Evolutionary conservation across 1,140 invertebrate species (phyloP).

Genomic region (Lucilia sericata): DNA sequence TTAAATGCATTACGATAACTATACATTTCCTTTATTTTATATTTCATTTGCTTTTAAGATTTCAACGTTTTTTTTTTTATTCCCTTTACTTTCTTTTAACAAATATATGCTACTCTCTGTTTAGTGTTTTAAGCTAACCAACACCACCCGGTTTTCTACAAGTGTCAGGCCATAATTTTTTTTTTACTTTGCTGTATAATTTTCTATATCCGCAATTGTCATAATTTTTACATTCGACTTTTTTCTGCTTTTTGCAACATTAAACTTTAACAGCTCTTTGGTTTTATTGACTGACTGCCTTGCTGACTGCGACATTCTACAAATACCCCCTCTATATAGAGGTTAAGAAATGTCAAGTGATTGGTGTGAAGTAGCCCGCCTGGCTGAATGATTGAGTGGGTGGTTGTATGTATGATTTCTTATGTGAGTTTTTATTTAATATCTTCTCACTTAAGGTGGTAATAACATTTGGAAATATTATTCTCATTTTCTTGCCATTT

Average conservation of each 20-base stretch:
- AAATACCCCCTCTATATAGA: too few species aligned
- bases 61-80: background rate
- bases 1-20: constrained; percentile 38
- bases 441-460: background rate
- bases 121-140: background rate
- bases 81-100: too few species aligned
- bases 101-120: too few species aligned
- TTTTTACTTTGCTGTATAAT: constrained; percentile 35
- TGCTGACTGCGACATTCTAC: background rate
- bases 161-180: background rate
- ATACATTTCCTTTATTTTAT: constrained; percentile 36
- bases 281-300: background rate
- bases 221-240: constrained; percentile 45
- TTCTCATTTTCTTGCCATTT: background rate
- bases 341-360: too few species aligned
- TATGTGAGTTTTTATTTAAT: background rate
- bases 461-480: background rate
- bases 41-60: constrained; percentile 1
- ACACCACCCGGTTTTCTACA: background rate
- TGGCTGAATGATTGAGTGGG: background rate
- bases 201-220: constrained; percentile 48
- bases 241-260: constrained; percentile 29
- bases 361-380: background rate
- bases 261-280: constrained; percentile 35
- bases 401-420: background rate